These are phyloP conservation scores for Xylota segnis DNA, from an alignment of 2,888 invertebrate species.

Conservation along the genomic window DNA sequence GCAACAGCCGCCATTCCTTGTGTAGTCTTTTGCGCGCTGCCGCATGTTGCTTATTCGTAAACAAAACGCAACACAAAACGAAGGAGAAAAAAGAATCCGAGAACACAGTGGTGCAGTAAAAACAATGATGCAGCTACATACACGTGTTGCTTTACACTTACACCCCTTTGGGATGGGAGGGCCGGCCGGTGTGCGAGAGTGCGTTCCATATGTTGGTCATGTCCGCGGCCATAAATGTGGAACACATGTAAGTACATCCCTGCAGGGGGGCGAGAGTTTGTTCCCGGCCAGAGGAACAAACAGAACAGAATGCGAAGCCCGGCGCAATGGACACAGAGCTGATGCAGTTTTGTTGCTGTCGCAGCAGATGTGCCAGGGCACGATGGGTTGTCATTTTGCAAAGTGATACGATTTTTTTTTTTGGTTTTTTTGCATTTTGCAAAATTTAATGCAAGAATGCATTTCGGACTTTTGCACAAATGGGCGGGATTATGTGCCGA, in stretches of 20 bases:
- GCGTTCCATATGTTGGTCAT: constrained; percentile 75
- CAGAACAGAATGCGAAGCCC: constrained; percentile 32
- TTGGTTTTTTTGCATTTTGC: constrained; percentile 40
- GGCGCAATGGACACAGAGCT: constrained; percentile 50
- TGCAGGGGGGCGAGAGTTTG: constrained; percentile 57
- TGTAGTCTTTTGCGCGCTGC: constrained; percentile 11
- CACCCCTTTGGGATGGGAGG: constrained; percentile 50
- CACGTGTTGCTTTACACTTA: constrained; percentile 69
- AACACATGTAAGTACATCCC: constrained; percentile 74
- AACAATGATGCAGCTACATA: constrained; percentile 56
- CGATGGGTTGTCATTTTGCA: constrained; percentile 73
- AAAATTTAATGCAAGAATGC: constrained; percentile 74
- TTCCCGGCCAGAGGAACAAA: constrained; percentile 25
- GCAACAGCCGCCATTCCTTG: constrained; percentile 58
- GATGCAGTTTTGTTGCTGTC: constrained; percentile 71
- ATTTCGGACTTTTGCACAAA: constrained; percentile 63
- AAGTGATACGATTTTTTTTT: constrained; percentile 54
- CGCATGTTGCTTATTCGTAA: constrained; percentile 66
- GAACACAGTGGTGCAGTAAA: constrained; percentile 22
- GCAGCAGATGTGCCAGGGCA: constrained; percentile 72
- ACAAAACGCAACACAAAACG: constrained; percentile 49
- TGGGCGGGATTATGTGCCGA: constrained; percentile 69
- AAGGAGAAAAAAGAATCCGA: neutral
- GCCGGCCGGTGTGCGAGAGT: constrained; percentile 48
- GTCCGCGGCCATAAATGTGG: constrained; percentile 74